Evolutionary conservation across 2,113 vertebrate species (phyloP).

Genomic region (Tachuris rubrigastra): DNA sequence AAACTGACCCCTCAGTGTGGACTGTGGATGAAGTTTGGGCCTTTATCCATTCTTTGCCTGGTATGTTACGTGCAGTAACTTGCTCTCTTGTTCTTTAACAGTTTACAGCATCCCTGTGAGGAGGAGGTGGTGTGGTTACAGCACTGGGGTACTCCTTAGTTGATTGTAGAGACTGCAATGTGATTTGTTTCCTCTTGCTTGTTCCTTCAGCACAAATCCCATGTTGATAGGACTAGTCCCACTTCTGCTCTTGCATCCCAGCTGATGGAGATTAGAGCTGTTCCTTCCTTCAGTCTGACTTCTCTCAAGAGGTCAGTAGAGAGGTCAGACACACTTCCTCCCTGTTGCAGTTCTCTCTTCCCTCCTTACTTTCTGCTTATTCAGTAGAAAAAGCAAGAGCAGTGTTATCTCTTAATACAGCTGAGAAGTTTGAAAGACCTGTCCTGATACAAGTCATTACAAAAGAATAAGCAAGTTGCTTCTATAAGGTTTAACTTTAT

Average conservation of each 20-base stretch:
- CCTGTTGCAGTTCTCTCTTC: neutral
- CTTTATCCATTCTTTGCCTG: slow-evolving; percentile 92
- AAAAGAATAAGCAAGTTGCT: neutral
- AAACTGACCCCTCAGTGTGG: slow-evolving; percentile 86
- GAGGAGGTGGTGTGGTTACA: neutral
- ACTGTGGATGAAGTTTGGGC: slow-evolving; percentile 94
- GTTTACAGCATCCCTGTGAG: neutral
- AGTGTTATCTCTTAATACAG: neutral
- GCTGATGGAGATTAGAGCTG: slow-evolving; percentile 61
- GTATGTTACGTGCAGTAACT: slow-evolving; percentile 66
- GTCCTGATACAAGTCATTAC: neutral
- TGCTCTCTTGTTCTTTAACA: neutral
- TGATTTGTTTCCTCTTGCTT: slow-evolving; percentile 70
- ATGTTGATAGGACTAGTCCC: slow-evolving; percentile 66
- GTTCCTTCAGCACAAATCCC: slow-evolving; percentile 68
- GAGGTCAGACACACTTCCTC: slow-evolving; percentile 50
- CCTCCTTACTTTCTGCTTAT: neutral
- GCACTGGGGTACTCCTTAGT: neutral
- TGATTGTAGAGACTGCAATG: slow-evolving; percentile 32
- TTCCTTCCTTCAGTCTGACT: slow-evolving; percentile 71
- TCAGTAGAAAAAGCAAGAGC: neutral
- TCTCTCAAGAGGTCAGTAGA: slow-evolving; percentile 74
- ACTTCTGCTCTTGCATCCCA: slow-evolving; percentile 57
- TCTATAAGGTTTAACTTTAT: neutral
- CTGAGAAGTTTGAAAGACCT: neutral